Conservation (phyloP, 2,797 vertebrate genomes). For the Gambelia wislizenii region DNA sequence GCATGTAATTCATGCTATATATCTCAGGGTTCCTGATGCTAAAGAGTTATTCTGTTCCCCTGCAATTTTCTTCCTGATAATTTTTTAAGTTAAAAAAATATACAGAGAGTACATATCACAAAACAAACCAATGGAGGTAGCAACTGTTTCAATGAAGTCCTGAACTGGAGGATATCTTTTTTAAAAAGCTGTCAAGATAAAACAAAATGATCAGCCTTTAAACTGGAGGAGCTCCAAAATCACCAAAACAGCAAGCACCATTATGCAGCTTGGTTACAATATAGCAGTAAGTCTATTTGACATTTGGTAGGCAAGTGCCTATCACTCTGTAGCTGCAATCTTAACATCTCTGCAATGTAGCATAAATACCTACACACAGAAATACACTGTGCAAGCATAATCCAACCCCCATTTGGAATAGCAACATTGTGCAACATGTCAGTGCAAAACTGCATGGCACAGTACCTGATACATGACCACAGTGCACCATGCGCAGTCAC, state of each 20-base stretch:
- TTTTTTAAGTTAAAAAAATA: slow-evolving; percentile 22
- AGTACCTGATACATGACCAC: too few relatives aligned
- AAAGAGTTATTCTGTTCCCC: slow-evolving; percentile 82
- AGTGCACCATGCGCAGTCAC: too few relatives aligned
- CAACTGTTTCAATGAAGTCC: slow-evolving; percentile 78
- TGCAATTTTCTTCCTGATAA: slow-evolving; percentile 64
- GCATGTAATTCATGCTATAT: slow-evolving; percentile 81
- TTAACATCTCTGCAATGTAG: too few relatives aligned
- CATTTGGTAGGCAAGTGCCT: neutral
- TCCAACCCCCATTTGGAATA: too few relatives aligned
- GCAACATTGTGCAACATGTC: too few relatives aligned
- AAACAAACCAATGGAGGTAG: slow-evolving; percentile 77
- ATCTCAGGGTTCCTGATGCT: slow-evolving; percentile 78
- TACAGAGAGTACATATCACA: slow-evolving; percentile 54
- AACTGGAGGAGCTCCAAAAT: slow-evolving; percentile 38
- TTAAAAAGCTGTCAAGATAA: slow-evolving; percentile 75
- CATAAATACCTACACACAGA: too few relatives aligned
- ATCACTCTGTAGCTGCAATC: too few relatives aligned
- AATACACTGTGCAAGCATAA: too few relatives aligned
- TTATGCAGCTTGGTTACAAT: neutral
- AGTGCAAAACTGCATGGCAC: too few relatives aligned
- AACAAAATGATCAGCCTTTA: slow-evolving; percentile 74
- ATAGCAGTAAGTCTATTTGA: neutral
- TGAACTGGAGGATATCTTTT: slow-evolving; percentile 63
- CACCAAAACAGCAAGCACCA: neutral